Conservation (phyloP, 2,113 vertebrate species). For the Prunella himalayana region DNA sequence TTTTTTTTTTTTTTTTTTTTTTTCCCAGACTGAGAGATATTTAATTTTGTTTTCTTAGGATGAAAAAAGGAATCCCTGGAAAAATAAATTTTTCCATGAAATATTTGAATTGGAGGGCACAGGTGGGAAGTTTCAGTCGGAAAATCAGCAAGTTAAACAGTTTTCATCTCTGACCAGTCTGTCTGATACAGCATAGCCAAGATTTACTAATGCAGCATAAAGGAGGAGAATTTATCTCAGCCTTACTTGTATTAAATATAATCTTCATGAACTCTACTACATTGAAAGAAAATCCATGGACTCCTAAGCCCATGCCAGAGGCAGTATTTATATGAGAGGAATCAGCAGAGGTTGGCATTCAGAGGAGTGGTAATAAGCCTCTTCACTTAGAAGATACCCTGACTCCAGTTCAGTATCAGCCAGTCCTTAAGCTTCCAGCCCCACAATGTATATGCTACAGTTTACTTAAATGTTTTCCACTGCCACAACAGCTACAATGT, state of each 20-base stretch:
- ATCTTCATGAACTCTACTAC: background rate
- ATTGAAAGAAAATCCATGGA: background rate
- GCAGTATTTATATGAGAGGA: background rate
- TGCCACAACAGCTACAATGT: background rate
- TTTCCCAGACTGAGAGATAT: fast-evolving
- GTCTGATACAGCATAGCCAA: background rate
- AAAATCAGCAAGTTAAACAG: background rate
- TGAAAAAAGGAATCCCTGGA: background rate
- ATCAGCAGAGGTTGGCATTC: background rate
- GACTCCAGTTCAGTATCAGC: background rate
- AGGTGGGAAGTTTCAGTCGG: background rate
- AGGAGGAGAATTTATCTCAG: background rate
- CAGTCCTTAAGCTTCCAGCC: background rate
- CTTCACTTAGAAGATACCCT: background rate
- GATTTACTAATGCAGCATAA: background rate
- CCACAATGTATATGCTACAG: background rate
- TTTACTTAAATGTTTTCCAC: background rate
- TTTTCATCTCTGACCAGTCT: background rate
- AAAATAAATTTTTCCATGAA: background rate
- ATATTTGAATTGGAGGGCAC: background rate
- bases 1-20: background rate
- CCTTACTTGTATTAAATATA: background rate
- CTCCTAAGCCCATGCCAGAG: background rate
- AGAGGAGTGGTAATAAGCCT: background rate
- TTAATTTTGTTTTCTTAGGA: background rate